Evolutionary conservation across 2,797 vertebrate genomes (phyloP).

Genomic region (Notoglanidium macrostoma): DNA sequence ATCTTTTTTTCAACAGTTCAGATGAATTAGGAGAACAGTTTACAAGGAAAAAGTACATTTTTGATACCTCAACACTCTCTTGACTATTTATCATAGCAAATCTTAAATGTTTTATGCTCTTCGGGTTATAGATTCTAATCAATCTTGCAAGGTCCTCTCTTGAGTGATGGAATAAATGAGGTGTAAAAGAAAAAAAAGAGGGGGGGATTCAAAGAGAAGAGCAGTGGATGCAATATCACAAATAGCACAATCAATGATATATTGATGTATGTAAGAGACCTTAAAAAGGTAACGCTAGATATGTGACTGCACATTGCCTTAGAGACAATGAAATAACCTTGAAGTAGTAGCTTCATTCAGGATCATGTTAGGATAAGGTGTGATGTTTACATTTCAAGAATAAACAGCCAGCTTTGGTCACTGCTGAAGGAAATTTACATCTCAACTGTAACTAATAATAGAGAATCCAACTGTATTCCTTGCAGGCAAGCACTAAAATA

Average conservation of each 20-base stretch:
- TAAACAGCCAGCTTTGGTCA: conserved; percentile 48
- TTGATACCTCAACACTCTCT: conserved; percentile 28
- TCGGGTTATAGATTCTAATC: conserved; percentile 63
- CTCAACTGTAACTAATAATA: conserved; percentile 72
- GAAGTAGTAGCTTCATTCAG: conserved; percentile 68
- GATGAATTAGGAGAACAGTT: background rate
- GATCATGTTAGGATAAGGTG: conserved; percentile 69
- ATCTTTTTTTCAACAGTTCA: background rate
- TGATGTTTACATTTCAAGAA: conserved; percentile 72
- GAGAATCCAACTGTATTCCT: conserved; percentile 48
- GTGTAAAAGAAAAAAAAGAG: conserved; percentile 38
- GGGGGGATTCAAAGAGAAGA: conserved; percentile 41
- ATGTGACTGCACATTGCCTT: conserved; percentile 73
- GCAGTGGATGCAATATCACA: conserved; percentile 65
- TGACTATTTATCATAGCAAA: conserved; percentile 70
- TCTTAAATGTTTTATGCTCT: conserved; percentile 51
- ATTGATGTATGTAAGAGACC: conserved; percentile 68
- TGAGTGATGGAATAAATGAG: conserved; percentile 58
- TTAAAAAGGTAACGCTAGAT: conserved; percentile 66
- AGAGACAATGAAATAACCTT: conserved; percentile 69
- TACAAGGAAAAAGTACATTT: background rate
- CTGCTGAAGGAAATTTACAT: conserved; percentile 40
- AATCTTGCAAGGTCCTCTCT: conserved; percentile 46
- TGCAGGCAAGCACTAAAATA: conserved; percentile 62
- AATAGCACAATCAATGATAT: conserved; percentile 73